Evolutionary conservation across 2,797 vertebrate species (phyloP), one percentile per base, ranked within the genome.

Genomic region (Odontamblyopus rebecca): DNA sequence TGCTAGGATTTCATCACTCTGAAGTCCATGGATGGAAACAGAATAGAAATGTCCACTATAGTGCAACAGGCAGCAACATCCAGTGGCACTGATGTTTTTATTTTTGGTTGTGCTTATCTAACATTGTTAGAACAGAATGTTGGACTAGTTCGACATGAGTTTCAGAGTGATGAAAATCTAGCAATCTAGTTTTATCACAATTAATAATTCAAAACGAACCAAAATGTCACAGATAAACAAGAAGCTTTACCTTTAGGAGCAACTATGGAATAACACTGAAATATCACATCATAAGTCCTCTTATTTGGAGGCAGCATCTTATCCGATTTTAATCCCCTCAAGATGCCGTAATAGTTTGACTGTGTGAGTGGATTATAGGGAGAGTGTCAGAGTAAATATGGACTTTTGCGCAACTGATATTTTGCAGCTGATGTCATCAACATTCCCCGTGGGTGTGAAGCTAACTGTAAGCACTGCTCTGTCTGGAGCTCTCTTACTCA

Each of bases 271-370:
- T 38, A 6, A 54, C 53, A 23, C 19, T 57, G 53, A 54, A n/a
- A 59, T 71, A 71, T 48, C 12, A 61, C 23, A 71, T 57, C 18
- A 41, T 69, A 59, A 6, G 59, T 65, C 69, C 62, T 69, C 44
- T 44, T 68, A 69, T 71, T 76, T 80, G 11, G 70, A 41, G 19
- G 51, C 26, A 38, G 61, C 30, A 69, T 64, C 65, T 76, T 70
- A 65, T 8, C 26, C 41, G 1, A 26, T 29, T 61, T 32, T 63
- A 60, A 73, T 70, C 70, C 51, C 60, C 54, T 69, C 38, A 80
- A 77, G 67, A 73, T 59, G 70, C 50, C 50, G 61, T 38, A 54
- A 65, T 16, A 44, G 23, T 41, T 44, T 62, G 19, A 48, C 26
- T 70, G 76, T 72, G 60, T 59, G 8, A 13, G 62, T 4, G 69